A percentile compares a stretch with the other conserved stretches of the same genome.
phyloP scores from a whole-genome alignment of 1,140 invertebrate genomes.

The Fopius arisanus region DNA sequence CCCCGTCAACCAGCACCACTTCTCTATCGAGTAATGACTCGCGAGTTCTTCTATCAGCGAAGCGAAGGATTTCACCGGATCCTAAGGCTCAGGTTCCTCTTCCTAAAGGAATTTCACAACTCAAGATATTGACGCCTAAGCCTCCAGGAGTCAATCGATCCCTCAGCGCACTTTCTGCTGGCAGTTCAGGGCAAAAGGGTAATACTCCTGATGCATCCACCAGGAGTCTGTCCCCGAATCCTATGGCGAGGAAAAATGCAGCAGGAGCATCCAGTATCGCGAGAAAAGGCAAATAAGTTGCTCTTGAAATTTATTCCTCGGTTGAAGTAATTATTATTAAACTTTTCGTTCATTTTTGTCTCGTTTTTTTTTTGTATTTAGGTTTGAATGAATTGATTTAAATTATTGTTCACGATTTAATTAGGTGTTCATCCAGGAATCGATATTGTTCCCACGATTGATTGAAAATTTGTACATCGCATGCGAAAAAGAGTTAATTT shows the following conservation, averaged over 20 bases:
- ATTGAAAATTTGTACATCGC: too few relatives aligned
- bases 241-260: background rate
- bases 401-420: too few relatives aligned
- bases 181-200: background rate
- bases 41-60: background rate
- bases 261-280: background rate
- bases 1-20: background rate
- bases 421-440: too few relatives aligned
- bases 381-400: too few relatives aligned
- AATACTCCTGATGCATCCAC: background rate
- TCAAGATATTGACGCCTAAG: background rate
- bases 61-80: background rate
- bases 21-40: background rate
- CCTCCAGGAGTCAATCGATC: background rate
- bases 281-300: background rate
- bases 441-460: too few relatives aligned
- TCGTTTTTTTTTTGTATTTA: too few relatives aligned
- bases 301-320: too few relatives aligned
- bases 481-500: too few relatives aligned
- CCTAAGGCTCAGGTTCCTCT: background rate
- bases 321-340: too few relatives aligned
- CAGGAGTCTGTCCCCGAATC: background rate
- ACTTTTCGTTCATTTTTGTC: too few relatives aligned
- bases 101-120: background rate
- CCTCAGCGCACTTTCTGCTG: background rate